Evolutionary conservation across 53 echinoderm and acorn worm genomes (phyloP).

Genomic region (Paracentrotus lividus): DNA sequence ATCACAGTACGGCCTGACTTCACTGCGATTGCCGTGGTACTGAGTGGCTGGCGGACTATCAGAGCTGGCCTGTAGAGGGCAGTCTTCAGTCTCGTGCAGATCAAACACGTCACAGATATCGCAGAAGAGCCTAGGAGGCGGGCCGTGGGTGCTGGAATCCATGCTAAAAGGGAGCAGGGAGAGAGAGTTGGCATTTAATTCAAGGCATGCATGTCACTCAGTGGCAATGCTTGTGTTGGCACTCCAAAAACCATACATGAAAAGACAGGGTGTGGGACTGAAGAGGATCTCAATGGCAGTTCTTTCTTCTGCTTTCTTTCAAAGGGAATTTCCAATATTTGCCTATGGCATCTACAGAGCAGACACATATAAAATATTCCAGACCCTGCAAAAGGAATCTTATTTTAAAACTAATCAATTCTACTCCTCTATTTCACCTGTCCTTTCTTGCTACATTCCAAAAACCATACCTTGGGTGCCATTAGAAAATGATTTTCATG

Average conservation of each 20-base stretch:
- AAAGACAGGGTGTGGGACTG: not conserved
- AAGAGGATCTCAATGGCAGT: not conserved
- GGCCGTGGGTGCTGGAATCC: constrained; percentile 80
- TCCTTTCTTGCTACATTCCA: not conserved
- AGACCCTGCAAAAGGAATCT: not conserved
- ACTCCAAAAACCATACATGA: constrained; percentile 15
- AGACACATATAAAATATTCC: not conserved
- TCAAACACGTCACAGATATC: constrained; percentile 99
- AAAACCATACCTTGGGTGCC: not conserved
- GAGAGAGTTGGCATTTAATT: not conserved
- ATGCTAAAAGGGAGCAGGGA: constrained; percentile 68
- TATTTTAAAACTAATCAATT: not conserved
- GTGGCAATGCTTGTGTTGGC: not conserved
- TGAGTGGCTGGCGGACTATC: constrained; percentile 95
- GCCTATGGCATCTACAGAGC: not conserved
- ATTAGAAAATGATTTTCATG: constrained; percentile 9
- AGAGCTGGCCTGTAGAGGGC: constrained; percentile 98
- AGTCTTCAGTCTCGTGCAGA: constrained; percentile 99
- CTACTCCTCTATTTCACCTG: not conserved
- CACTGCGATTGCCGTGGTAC: constrained; percentile 88
- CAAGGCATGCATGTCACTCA: constrained; percentile 49
- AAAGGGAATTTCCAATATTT: not conserved
- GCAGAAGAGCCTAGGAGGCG: constrained; percentile 97
- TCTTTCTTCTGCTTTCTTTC: not conserved
- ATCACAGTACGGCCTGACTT: constrained; percentile 93